Conservation (phyloP, 2,113 vertebrate genomes). For the Gobiocypris rarus region DNA sequence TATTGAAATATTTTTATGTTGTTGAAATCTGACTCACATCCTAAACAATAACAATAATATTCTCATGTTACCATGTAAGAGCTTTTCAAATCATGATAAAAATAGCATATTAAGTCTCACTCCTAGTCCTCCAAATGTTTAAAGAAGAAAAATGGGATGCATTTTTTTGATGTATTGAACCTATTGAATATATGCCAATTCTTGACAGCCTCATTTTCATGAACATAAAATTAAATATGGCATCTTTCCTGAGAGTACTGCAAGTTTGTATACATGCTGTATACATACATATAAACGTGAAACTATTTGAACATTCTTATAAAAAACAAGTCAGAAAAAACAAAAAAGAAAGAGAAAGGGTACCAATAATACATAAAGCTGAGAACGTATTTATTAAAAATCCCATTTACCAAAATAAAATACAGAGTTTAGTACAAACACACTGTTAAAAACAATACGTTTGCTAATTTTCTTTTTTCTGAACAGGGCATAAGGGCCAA, state of each 20-base stretch:
- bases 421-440: neutral
- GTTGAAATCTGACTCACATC: neutral
- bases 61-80: neutral
- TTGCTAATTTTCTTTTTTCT: slow-evolving; percentile 66
- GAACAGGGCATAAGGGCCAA: slow-evolving; percentile 62
- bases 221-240: too few relatives aligned
- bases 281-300: neutral
- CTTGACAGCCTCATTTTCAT: neutral
- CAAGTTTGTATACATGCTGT: too few relatives aligned
- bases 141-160: too few relatives aligned
- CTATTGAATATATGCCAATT: neutral
- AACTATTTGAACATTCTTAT: neutral
- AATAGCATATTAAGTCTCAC: neutral
- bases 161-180: too few relatives aligned
- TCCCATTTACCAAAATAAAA: slow-evolving; percentile 15
- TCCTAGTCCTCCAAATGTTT: neutral
- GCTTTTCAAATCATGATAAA: neutral
- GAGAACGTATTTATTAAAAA: slow-evolving; percentile 32
- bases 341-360: neutral
- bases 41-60: neutral
- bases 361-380: neutral
- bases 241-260: too few relatives aligned
- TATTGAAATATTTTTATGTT: neutral
- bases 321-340: neutral
- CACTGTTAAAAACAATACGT: neutral